Evolutionary conservation across 2,888 invertebrate species (phyloP).

Genomic region (Gonocerus acuteangulatus): DNA sequence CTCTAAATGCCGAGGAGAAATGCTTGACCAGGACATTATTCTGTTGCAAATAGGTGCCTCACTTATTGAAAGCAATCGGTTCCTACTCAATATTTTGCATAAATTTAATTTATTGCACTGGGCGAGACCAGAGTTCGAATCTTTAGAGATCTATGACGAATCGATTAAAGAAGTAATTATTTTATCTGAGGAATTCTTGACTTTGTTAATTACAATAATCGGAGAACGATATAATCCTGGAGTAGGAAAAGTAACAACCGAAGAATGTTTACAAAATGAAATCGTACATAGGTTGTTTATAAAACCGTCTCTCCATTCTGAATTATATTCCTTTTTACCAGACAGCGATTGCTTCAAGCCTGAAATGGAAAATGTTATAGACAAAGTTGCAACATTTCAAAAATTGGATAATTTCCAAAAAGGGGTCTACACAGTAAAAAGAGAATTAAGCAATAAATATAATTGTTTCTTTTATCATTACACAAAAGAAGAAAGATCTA

Average conservation of each 20-base stretch:
- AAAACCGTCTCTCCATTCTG: slow-evolving; percentile 89
- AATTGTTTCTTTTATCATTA: slow-evolving; percentile 98
- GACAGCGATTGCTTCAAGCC: slow-evolving; percentile 72
- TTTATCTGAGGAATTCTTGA: slow-evolving; percentile 86
- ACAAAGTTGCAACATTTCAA: slow-evolving; percentile 78
- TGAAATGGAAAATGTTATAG: slow-evolving; percentile 76
- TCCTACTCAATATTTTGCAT: slow-evolving; percentile 82
- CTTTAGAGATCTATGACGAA: slow-evolving; percentile 62
- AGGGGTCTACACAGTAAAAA: slow-evolving; percentile 85
- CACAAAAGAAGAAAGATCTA: slow-evolving; percentile 80
- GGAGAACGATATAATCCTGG: slow-evolving; percentile 65
- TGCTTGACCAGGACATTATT: slow-evolving; percentile 86
- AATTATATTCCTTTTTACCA: slow-evolving; percentile 78
- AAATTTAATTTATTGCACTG: slow-evolving; percentile 82
- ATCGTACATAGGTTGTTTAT: slow-evolving; percentile 93
- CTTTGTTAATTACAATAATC: slow-evolving; percentile 70
- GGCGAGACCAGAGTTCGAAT: slow-evolving; percentile 63
- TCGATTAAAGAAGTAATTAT: slow-evolving; percentile 72
- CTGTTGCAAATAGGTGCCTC: slow-evolving; percentile 81
- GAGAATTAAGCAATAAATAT: slow-evolving; percentile 72
- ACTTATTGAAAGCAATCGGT: slow-evolving; percentile 81
- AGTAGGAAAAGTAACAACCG: slow-evolving; percentile 66
- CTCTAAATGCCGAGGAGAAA: slow-evolving; percentile 86
- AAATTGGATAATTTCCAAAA: slow-evolving; percentile 55
- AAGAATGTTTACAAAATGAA: slow-evolving; percentile 84